Percentiles rank a stretch among this genome's conserved stretches.
These are phyloP conservation scores for Himantopus leucocephalus DNA, from an alignment of 2,113 vertebrate genomes.

Conservation along the genomic window DNA sequence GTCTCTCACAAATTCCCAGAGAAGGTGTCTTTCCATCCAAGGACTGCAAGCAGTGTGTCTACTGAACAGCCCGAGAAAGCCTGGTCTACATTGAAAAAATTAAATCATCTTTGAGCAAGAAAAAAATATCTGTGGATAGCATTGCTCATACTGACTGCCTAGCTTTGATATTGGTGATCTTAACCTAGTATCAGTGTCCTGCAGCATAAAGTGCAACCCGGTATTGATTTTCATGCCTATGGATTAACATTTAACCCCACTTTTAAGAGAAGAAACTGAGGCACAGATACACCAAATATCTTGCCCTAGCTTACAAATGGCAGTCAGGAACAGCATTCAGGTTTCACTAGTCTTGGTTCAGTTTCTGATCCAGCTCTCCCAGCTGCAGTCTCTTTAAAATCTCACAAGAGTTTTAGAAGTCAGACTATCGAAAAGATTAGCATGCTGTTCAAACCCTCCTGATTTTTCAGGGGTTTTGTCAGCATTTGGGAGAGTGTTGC, in stretches of 20 bases:
- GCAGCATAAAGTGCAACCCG: neutral
- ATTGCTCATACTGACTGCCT: neutral
- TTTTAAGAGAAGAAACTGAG: neutral
- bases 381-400: neutral
- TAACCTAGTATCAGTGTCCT: neutral
- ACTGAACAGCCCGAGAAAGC: neutral
- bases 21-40: neutral
- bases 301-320: neutral
- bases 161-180: neutral
- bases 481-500: slow-evolving; percentile 37
- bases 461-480: slow-evolving; percentile 47
- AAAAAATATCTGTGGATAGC: neutral
- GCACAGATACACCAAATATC: neutral
- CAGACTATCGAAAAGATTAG: neutral
- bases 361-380: neutral
- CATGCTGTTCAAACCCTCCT: slow-evolving; percentile 21
- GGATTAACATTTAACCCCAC: neutral
- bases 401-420: neutral
- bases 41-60: neutral
- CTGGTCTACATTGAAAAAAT: neutral
- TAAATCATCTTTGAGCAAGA: neutral
- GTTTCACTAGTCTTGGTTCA: neutral
- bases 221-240: neutral
- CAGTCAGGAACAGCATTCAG: neutral
- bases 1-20: neutral